Conservation (phyloP, 2,113 vertebrate species). For the Pipa parva region DNA sequence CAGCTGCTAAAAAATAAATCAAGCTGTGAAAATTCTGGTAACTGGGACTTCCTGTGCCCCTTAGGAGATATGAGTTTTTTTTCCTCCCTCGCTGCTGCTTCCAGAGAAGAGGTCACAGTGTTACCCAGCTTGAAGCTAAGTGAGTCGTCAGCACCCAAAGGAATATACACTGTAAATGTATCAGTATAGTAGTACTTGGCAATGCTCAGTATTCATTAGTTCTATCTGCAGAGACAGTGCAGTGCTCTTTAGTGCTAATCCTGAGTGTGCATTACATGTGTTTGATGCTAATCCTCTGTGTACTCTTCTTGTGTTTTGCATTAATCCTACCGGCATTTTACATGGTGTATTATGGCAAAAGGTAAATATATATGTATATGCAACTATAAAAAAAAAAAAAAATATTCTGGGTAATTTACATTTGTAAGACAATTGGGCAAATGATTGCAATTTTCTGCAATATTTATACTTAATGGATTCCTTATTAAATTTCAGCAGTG, state of each 20-base stretch:
- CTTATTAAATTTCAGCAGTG: no score
- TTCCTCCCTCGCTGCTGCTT: conserved; percentile 37
- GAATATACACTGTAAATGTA: conserved; percentile 34
- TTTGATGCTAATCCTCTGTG: conserved; percentile 16
- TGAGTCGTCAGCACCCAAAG: conserved; percentile 18
- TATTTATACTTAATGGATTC: no score
- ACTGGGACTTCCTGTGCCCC: conserved; percentile 33
- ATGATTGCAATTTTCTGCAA: no score
- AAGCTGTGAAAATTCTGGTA: conserved; percentile 37
- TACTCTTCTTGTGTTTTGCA: conserved; percentile 11
- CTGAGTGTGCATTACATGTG: conserved; percentile 1
- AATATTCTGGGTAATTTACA: no score
- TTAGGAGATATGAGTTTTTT: conserved; percentile 31
- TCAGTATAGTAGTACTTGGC: not conserved
- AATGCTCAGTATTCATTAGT: not conserved
- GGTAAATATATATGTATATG: no score
- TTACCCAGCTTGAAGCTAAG: conserved; percentile 34
- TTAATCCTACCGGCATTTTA: conserved; percentile 15
- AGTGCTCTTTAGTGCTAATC: conserved; percentile 23
- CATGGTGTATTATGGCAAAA: no score
- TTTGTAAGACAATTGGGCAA: no score
- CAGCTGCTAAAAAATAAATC: conserved; percentile 41
- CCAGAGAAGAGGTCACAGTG: conserved; percentile 30
- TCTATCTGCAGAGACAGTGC: conserved; percentile 17
- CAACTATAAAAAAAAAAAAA: no score